Evolutionary conservation across 2,888 invertebrate species (phyloP), one percentile per base, ranked within the genome.

Genomic region (Trichopria drosophilae): DNA sequence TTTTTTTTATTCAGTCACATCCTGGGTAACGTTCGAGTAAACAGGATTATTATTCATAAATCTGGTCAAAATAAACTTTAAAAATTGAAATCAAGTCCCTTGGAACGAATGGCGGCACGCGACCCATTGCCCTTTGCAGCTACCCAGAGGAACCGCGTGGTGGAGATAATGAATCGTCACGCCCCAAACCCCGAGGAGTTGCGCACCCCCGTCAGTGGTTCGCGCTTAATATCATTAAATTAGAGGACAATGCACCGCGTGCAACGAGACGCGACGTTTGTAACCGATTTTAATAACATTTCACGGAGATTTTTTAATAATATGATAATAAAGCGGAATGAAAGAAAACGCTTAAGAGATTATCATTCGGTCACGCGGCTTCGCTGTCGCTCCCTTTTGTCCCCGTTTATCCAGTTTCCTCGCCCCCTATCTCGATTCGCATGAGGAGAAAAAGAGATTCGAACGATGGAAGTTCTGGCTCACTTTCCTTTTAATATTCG

Each of bases 291-390:
- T 71, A 72, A 73, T 73, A 69, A 71, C 67, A 68, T 72, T 72
- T 72, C 73, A 71, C 72, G 70, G 66, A 56, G 69, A 70, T 72
- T 72, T 71, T 73, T 73, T 68, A 73, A 73, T 73, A 73, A 73
- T 73, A 73, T 72, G 72, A 72, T 73, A 73, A 73, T 73, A 71
- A 69, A 70, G 68, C 62, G 67, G 63, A 73, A 69, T 72, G 72
- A 71, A 70, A 73, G 68, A 69, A 71, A 71, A 67, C 66, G 66
- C 63, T 63, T 60, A 62, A 64, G 64, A 65, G 70, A 71, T 71
- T 69, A 72, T 72, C 70, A 67, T 68, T 66, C 62, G 67, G 66
- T 69, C 70, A 68, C 67, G 63, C 63, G 55, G 59, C 39, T 29
- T 53, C 28, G 44, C 48, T 47, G 51, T 48, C 54, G 9, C 12